Evolutionary conservation across 2,888 invertebrate genomes (phyloP).

Genomic region (Chaetogeoica ovagalla): DNA sequence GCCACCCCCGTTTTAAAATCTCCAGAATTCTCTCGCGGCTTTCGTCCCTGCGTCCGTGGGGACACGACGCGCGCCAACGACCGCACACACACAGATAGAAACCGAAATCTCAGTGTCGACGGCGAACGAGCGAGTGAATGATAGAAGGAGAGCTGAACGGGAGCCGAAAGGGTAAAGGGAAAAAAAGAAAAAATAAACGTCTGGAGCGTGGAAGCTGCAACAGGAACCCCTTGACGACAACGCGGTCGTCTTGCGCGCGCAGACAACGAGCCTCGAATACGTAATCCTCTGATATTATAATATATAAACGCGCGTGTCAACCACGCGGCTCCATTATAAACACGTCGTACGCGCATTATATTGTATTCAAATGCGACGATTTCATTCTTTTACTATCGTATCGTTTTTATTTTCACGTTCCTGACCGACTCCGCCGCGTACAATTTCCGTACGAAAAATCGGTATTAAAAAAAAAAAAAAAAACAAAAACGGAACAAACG

Average conservation of each 20-base stretch:
- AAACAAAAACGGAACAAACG: too few species aligned
- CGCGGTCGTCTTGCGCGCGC: slow-evolving; percentile 26
- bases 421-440: slow-evolving; percentile 1
- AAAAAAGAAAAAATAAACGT: slow-evolving; percentile 26
- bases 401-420: background rate
- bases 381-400: slow-evolving; percentile 1
- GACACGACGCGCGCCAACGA: too few species aligned
- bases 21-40: too few species aligned
- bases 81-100: too few species aligned
- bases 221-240: too few species aligned
- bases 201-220: too few species aligned
- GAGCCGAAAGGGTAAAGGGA: too few species aligned
- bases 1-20: too few species aligned
- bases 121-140: background rate
- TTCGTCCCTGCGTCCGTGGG: too few species aligned
- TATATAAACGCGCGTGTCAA: slow-evolving; percentile 37
- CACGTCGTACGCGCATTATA: slow-evolving; percentile 41
- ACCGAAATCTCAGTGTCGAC: background rate
- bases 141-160: too few species aligned
- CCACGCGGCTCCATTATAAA: slow-evolving; percentile 38
- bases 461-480: slow-evolving; percentile 11
- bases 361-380: slow-evolving; percentile 51
- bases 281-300: slow-evolving; percentile 10
- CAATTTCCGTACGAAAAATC: slow-evolving; percentile 18
- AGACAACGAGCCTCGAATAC: slow-evolving; percentile 50